Conservation (phyloP, 2,888 invertebrate genomes). For the Polymixis lichenea region DNA sequence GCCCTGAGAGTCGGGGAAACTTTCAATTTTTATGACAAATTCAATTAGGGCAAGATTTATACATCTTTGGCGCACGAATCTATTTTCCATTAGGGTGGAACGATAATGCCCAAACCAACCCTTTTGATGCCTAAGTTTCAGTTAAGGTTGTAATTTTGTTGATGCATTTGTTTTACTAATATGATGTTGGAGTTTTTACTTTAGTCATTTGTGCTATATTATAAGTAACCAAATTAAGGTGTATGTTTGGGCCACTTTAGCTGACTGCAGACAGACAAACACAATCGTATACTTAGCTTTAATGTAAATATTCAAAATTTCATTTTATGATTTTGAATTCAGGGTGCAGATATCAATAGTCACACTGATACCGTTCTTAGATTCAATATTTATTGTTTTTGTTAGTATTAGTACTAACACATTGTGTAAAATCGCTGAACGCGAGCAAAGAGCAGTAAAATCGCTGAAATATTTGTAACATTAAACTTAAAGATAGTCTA, state of each 20-base stretch:
- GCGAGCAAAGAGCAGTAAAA: slow-evolving; percentile 39
- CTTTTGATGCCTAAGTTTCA: slow-evolving; percentile 77
- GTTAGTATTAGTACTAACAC: slow-evolving; percentile 17
- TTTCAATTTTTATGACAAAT: slow-evolving; percentile 90
- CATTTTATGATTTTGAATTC: slow-evolving; percentile 8
- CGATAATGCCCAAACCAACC: slow-evolving; percentile 69
- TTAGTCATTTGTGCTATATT: slow-evolving; percentile 62
- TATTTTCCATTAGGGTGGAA: slow-evolving; percentile 70
- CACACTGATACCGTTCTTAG: slow-evolving; percentile 7
- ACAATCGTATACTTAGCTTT: neutral
- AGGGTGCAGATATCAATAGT: neutral
- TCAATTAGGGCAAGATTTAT: slow-evolving; percentile 88
- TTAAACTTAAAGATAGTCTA: slow-evolving; percentile 58
- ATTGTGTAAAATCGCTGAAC: slow-evolving; percentile 26
- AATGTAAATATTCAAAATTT: neutral
- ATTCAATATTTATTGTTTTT: slow-evolving; percentile 35
- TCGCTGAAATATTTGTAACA: slow-evolving; percentile 46
- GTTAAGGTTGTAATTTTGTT: slow-evolving; percentile 58
- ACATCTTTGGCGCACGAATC: slow-evolving; percentile 78
- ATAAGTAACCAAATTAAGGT: neutral
- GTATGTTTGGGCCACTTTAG: neutral
- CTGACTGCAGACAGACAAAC: neutral
- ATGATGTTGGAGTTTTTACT: slow-evolving; percentile 69
- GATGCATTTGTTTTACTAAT: slow-evolving; percentile 76
- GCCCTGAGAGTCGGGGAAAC: slow-evolving; percentile 82